Base-by-base conservation (phyloP, 2,888 invertebrate genomes). In the Andrena haemorrhoa region DNA sequence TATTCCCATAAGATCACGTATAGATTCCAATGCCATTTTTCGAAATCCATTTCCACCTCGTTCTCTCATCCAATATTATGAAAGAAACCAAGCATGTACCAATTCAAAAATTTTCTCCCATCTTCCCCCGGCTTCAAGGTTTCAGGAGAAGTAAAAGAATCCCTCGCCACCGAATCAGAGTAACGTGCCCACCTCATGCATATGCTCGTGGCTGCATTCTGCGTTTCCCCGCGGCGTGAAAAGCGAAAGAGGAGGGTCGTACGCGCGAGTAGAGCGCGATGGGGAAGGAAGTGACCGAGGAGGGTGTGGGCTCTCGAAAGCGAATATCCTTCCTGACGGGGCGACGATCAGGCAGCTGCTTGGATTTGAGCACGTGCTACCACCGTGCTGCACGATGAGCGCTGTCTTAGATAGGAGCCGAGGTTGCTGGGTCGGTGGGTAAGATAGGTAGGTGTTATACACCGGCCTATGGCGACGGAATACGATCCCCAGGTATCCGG, bases 291-390 rank as follows among this genome's bases (percentile, higher is more conserved):
- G 89, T 86, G 87, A 87, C 73, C 77, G 89, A 74, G 33, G 69
- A 3, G 41, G 53, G 56, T 58, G 83, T 72, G 78, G 88, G 86
- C 41, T 41, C 41, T 89, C 88, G 90, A 88, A 89, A 87, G 89
- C 88, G 90, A 91, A 91, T 92, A 91, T 92, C 90, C 92, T 92
- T 92, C 92, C 92, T 91, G 90, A 75, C 87, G 86, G 71, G 84
- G 85, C 86, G 87, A 85, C 85, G 83, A 89, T 86, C 86, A 83
- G 88, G 89, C 92, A 93, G 93, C 92, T 93, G 93, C 91, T 90
- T 89, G 89, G 92, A 92, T 93, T 93, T 91, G 89, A 92, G 93
- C 93, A 93, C 93, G 93, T 92, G 93, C 92, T 91, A 90, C 91
- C 91, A 91, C 91, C 89, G 90, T 88, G 85, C 79, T 51, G 80